Base-by-base conservation (phyloP, 2,113 vertebrate species). In the Pseudorasbora parva region DNA sequence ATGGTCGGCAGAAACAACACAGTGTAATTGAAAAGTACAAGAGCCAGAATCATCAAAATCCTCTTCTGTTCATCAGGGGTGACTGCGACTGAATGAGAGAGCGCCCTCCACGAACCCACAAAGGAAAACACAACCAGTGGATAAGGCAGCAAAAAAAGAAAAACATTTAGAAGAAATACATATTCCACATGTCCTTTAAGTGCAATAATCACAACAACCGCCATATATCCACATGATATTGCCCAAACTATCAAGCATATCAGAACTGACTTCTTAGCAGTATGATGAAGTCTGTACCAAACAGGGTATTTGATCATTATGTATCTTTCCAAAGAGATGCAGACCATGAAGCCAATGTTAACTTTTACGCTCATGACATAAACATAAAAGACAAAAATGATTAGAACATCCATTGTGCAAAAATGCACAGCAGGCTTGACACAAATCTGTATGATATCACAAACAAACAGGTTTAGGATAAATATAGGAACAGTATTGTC, bases 311-410 rank as follows among this genome's bases (percentile, higher is more conserved):
- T 73, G 21, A 84, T 64, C 69, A 86, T 30, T 30, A 84, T 30
- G 21, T 84, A 86, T 76, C 85, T 80, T 78, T 86, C 85, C 60
- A 83, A 3, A 6, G 82, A 56, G 33, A 86, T 81, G 21, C 56
- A 80, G 33, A 84, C 68, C 85, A 86, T 86, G 47, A 86, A 86
- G 5, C 69, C 68, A 30, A 84, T 59, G 11, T 79, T 84, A 45
- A 56, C 57, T 2, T 69, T 2, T 37, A 84, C 1, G 33, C 82
- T 79, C 14, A 81, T 2, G 37, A 66, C 19, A 14, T 84, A 81
- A n/a, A 81, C 9, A 37, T 47, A 3, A 66, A 57, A 68, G 2
- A 45, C 5, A 15, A 49, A 59, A 6, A 81, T 30, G 15, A 59
- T 23, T n/a, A 17, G 1, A 4, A 17, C 3, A 21, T 4, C 68